Percentiles rank a stretch among this genome's conserved stretches.
Evolutionary conservation across 2,797 vertebrate genomes (phyloP).

Genomic region (Onychomys torridus): DNA sequence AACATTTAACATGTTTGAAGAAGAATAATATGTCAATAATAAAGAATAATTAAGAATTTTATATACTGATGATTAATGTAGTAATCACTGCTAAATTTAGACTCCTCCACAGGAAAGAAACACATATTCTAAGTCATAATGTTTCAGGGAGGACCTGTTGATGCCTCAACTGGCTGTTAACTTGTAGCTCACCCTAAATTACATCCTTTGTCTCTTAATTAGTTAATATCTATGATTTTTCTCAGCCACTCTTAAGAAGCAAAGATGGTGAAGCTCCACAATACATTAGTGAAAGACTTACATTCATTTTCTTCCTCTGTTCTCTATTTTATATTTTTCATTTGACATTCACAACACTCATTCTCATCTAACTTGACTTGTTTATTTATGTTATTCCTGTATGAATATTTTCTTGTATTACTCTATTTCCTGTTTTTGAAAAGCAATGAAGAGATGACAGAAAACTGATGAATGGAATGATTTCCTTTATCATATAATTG

Average conservation of each 20-base stretch:
- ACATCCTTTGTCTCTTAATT: not conserved
- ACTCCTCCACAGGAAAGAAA: constrained; percentile 26
- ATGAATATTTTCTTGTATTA: not conserved
- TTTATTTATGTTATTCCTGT: not conserved
- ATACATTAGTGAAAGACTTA: not conserved
- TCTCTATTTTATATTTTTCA: not conserved
- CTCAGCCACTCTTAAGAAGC: not conserved
- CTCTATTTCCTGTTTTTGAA: not conserved
- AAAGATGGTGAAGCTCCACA: not conserved
- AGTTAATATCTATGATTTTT: constrained; percentile 24
- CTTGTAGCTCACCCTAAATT: not conserved
- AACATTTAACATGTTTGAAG: not conserved
- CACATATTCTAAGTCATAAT: not conserved
- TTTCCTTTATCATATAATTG: not conserved
- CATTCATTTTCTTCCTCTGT: not conserved
- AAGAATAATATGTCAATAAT: not conserved
- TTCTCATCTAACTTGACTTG: not conserved
- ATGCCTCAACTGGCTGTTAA: not conserved
- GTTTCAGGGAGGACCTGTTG: not conserved
- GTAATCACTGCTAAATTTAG: not conserved
- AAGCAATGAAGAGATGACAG: not conserved
- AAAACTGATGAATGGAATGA: not conserved
- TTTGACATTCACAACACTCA: not conserved
- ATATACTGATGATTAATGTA: not conserved
- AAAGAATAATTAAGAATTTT: not conserved